Percentiles rank a stretch among this genome's conserved stretches.
phyloP scores from a whole-genome alignment of 2,888 invertebrate genomes.

The Cynaeus angustus region DNA sequence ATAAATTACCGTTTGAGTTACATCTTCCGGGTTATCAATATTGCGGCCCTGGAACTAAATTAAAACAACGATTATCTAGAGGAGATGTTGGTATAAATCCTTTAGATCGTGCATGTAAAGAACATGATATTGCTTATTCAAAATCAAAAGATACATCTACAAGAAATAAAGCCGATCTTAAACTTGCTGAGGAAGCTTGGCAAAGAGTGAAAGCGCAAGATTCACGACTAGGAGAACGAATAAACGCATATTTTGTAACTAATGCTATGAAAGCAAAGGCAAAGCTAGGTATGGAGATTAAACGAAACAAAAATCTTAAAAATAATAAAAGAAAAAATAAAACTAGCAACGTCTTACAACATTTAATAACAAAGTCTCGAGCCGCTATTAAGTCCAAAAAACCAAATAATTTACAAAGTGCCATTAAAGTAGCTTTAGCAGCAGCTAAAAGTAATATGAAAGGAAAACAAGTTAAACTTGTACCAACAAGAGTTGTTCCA shows the following conservation, averaged over 20 bases:
- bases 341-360: constrained; percentile 7
- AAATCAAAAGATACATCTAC: constrained; percentile 49
- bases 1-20: constrained; percentile 53
- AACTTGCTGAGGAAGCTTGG: constrained; percentile 62
- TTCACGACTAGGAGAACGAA: constrained; percentile 61
- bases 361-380: constrained; percentile 18
- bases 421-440: constrained; percentile 52
- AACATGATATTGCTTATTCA: constrained; percentile 64
- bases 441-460: constrained; percentile 41
- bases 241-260: constrained; percentile 59
- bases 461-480: constrained; percentile 35
- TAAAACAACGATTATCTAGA: constrained; percentile 59
- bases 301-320: constrained; percentile 17
- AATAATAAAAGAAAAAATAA: constrained; percentile 50
- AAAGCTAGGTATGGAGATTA: constrained; percentile 59
- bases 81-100: constrained; percentile 64
- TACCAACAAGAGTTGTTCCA: constrained; percentile 60
- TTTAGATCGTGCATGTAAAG: constrained; percentile 62
- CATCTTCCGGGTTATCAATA: constrained; percentile 55
- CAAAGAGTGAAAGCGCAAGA: constrained; percentile 58
- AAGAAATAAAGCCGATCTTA: constrained; percentile 64
- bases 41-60: constrained; percentile 59
- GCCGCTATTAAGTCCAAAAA: constrained; percentile 36
- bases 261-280: constrained; percentile 62
- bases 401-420: constrained; percentile 36